Base-by-base conservation (phyloP, 37 sponge, comb jelly and placozoan species). In the Diacarnus erythraeanus region DNA sequence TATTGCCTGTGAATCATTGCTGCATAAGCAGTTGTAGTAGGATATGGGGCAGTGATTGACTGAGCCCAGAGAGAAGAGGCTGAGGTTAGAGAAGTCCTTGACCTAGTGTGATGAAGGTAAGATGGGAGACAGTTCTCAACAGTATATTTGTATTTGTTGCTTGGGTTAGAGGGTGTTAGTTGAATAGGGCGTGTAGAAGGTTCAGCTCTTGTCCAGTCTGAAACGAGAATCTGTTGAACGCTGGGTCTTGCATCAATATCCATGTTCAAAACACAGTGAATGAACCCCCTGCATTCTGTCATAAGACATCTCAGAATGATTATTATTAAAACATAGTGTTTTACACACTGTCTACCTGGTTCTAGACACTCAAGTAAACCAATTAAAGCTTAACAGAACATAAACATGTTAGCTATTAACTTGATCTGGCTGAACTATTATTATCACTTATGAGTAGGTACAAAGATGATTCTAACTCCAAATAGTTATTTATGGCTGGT, bases 61-160 rank as follows among this genome's bases (percentile, higher is more conserved):
- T 71, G 71, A 39, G 38, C 38, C 71, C 43, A 42, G 41, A 37
- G 43, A 23, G 43, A 29, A 10, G 43, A 29, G 22, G 20, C 22
- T 40, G 71, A 37, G 42, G 35, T 21, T 42, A n/a, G 26, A 1
- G 43, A 35, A 35, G 25, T 42, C 33, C 66, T 65, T 31, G 66
- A 65, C 38, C 25, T 71, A 9, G 42, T 71, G n/a, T 71, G 36
- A 36, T 74, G 74, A 1, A 74, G 31, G 36, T 5, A 30, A 10
- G 38, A 41, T 3, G 79, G 80, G 40, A 73, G 61, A 41, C 82
- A 77, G 56, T 81, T 80, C 38, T 84, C 84, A 5, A 47, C 18
- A 31, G 80, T 84, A 80, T 84, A 89, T 61, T 89, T 89, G 54
- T 47, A 22, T n/a, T 71, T 39, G 38, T 36, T 35, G 22, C 21